Conservation (phyloP, 1,140 invertebrate species). For the Teleogryllus occipitalis region DNA sequence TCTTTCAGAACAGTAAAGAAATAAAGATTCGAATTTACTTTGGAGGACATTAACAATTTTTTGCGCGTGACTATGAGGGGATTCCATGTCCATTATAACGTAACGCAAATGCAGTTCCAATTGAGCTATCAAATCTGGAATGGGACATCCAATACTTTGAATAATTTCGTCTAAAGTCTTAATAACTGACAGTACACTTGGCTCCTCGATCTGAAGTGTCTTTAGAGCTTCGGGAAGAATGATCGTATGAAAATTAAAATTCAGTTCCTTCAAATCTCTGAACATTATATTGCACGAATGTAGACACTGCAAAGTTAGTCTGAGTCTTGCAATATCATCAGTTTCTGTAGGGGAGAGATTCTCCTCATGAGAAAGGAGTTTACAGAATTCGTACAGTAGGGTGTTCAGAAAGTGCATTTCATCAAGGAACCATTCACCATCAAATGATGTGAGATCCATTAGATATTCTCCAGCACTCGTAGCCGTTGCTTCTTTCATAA, state of each 20-base stretch:
- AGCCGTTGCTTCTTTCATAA: slow-evolving; percentile 69
- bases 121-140: slow-evolving; percentile 57
- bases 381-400: slow-evolving; percentile 52
- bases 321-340: slow-evolving; percentile 21
- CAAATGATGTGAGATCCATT: slow-evolving; percentile 70
- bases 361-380: slow-evolving; percentile 43
- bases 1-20: slow-evolving; percentile 32
- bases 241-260: slow-evolving; percentile 73
- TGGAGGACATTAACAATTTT: slow-evolving; percentile 46
- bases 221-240: slow-evolving; percentile 76
- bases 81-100: slow-evolving; percentile 69
- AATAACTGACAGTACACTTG: slow-evolving; percentile 58
- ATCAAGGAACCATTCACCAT: slow-evolving; percentile 81
- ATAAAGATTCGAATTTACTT: slow-evolving; percentile 48
- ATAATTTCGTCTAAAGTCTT: slow-evolving; percentile 59
- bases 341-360: slow-evolving; percentile 35
- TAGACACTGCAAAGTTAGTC: slow-evolving; percentile 45
- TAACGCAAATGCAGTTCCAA: slow-evolving; percentile 67
- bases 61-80: slow-evolving; percentile 47
- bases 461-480: slow-evolving; percentile 70
- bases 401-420: slow-evolving; percentile 62
- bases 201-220: slow-evolving; percentile 65
- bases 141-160: slow-evolving; percentile 45
- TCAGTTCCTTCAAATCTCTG: slow-evolving; percentile 55
- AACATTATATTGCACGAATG: slow-evolving; percentile 53